Evolutionary conservation across 2,888 invertebrate species (phyloP).

Genomic region (Petrophora chlorosata): DNA sequence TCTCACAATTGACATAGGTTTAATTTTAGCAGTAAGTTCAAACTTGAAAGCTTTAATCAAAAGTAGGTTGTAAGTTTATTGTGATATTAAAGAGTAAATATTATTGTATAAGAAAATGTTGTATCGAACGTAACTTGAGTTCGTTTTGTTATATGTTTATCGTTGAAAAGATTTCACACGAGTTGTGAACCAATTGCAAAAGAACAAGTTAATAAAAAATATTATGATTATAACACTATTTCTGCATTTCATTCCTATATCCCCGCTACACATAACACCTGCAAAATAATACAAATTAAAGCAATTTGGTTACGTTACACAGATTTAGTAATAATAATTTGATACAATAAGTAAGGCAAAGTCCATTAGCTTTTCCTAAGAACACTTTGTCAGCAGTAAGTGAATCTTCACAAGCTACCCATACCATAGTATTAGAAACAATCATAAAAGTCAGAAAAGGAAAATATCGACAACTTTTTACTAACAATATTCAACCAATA

Average conservation of each 20-base stretch:
- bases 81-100: conserved; percentile 82
- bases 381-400: too few species aligned
- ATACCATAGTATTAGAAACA: too few species aligned
- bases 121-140: conserved; percentile 70
- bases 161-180: conserved; percentile 78
- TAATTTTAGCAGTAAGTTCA: conserved; percentile 75
- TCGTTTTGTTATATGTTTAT: conserved; percentile 80
- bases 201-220: conserved; percentile 77
- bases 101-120: conserved; percentile 80
- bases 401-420: too few species aligned
- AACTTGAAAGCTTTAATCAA: conserved; percentile 81
- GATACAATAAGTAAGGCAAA: too few species aligned
- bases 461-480: too few species aligned
- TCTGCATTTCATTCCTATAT: conserved; percentile 67
- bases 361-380: too few species aligned
- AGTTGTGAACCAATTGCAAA: conserved; percentile 67
- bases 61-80: conserved; percentile 78
- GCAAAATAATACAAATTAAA: not conserved
- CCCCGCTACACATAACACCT: conserved; percentile 11
- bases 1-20: conserved; percentile 69
- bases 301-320: too few species aligned
- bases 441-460: too few species aligned
- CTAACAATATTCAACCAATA: too few species aligned
- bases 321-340: too few species aligned
- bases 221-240: conserved; percentile 65